phyloP scores from a whole-genome alignment of 2,797 vertebrate genomes.

The Gadopsis bispinosus region DNA sequence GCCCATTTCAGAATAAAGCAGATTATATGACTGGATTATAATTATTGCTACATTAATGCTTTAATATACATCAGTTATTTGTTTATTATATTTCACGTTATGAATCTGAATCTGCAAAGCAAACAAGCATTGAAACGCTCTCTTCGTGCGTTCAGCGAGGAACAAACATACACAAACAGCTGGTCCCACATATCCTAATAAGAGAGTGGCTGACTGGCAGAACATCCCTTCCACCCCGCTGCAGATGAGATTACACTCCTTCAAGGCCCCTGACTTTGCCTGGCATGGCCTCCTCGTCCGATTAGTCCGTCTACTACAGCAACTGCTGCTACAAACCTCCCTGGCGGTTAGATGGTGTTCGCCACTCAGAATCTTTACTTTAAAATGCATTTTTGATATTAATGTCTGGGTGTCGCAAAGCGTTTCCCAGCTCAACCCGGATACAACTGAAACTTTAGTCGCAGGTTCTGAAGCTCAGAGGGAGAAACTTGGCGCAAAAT shows the following conservation, averaged over 20 bases:
- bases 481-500: no score
- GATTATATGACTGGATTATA: no score
- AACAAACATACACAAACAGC: constrained; percentile 65
- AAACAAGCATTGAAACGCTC: constrained; percentile 26
- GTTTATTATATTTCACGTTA: no score
- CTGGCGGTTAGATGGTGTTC: neutral
- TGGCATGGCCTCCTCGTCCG: constrained; percentile 22
- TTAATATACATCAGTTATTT: no score
- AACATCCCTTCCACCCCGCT: constrained; percentile 35
- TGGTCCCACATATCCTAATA: constrained; percentile 68
- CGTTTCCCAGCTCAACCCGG: no score
- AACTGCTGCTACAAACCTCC: constrained; percentile 13
- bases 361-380: neutral
- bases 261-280: constrained; percentile 46
- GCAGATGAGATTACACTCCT: constrained; percentile 63
- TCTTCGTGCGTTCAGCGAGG: constrained; percentile 14
- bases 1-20: no score
- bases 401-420: no score
- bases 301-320: constrained; percentile 17
- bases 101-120: no score
- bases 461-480: no score
- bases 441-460: no score
- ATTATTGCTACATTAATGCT: no score
- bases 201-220: constrained; percentile 64
- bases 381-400: no score